These are phyloP conservation scores for Ictalurus furcatus DNA, from an alignment of 2,113 vertebrate species.

Conservation along the genomic window DNA sequence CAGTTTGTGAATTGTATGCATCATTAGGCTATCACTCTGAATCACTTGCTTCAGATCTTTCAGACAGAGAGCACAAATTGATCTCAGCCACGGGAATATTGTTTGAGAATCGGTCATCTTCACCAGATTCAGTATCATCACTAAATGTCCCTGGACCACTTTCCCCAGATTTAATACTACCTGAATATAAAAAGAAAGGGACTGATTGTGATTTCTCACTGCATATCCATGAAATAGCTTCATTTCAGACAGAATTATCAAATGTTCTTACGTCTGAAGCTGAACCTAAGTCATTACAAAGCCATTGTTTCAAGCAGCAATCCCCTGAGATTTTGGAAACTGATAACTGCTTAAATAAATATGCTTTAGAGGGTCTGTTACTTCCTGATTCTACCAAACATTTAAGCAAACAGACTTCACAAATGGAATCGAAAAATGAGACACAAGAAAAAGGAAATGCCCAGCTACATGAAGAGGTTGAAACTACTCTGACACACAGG, in stretches of 20 bases:
- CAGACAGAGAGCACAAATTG: conserved; percentile 44
- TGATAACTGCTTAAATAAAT: conserved; percentile 3
- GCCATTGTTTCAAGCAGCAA: not conserved
- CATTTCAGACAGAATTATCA: not conserved
- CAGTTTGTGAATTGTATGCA: conserved; percentile 3
- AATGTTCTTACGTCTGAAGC: not conserved
- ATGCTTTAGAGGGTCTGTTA: not conserved
- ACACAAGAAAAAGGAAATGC: not conserved
- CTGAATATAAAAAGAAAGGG: conserved; percentile 7
- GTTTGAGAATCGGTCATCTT: conserved; percentile 21
- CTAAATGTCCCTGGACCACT: not conserved
- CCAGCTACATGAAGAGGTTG: not conserved
- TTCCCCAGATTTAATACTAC: not conserved
- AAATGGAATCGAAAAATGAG: not conserved
- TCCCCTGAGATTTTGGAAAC: not conserved
- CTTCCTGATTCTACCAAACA: not conserved
- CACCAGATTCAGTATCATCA: conserved; percentile 43
- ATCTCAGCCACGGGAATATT: conserved; percentile 10
- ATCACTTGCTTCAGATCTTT: conserved; percentile 50
- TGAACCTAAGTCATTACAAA: not conserved
- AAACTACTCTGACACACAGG: not conserved
- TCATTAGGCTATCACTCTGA: conserved; percentile 5
- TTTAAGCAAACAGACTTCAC: not conserved
- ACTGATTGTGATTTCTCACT: conserved; percentile 1
- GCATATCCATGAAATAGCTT: not conserved